phyloP scores from a whole-genome alignment of 2,113 vertebrate species.

The Hydropotes inermis region DNA sequence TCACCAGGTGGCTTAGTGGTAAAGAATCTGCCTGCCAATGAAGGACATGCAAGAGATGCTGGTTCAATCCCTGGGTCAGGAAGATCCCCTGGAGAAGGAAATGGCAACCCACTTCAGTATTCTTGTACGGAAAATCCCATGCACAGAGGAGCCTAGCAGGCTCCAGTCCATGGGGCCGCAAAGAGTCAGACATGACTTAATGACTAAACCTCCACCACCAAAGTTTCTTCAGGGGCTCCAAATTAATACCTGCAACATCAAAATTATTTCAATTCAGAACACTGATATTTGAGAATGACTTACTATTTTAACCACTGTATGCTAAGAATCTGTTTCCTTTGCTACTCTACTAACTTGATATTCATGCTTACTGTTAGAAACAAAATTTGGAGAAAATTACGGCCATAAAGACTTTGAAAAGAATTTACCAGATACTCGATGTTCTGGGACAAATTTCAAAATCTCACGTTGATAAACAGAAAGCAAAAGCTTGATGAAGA shows the following conservation, averaged over 20 bases:
- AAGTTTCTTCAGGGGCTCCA: not conserved
- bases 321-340: not conserved
- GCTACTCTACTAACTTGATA: not conserved
- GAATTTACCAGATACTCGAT: constrained; percentile 55
- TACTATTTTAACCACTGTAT: not conserved
- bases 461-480: constrained; percentile 63
- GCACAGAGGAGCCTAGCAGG: not conserved
- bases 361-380: not conserved
- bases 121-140: not conserved
- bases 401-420: constrained; percentile 43
- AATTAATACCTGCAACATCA: not conserved
- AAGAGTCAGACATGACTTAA: not conserved
- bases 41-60: not conserved
- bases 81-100: not conserved
- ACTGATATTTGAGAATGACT: not conserved
- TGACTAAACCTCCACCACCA: not conserved
- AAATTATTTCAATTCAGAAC: not conserved
- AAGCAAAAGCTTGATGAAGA: constrained; percentile 60
- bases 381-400: not conserved
- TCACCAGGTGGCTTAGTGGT: not conserved
- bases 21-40: not conserved
- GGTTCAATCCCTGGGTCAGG: not conserved
- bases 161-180: not conserved
- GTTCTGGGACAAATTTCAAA: constrained; percentile 72
- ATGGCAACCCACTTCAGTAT: not conserved